These are phyloP conservation scores for Chymomyza procnemis DNA, from an alignment of 2,888 invertebrate genomes.

Conservation along the genomic window DNA sequence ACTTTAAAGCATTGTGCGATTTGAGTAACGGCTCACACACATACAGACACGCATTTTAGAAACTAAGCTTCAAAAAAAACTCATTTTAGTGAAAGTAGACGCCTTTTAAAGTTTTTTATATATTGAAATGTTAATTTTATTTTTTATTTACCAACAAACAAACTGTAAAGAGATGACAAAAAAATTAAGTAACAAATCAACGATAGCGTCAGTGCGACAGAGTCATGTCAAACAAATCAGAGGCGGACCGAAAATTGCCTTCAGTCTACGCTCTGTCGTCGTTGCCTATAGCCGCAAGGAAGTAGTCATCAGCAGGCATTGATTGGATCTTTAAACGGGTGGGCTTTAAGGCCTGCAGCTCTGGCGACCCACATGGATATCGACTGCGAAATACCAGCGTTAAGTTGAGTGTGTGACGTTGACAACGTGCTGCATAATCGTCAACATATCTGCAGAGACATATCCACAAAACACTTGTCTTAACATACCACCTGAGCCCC, in stretches of 20 bases:
- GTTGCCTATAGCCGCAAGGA: slow-evolving; percentile 27
- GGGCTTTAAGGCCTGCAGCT: neutral
- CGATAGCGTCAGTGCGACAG: neutral
- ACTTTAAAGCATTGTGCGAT: slow-evolving; percentile 22
- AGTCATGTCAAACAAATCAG: slow-evolving; percentile 14
- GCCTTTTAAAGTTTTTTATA: slow-evolving; percentile 39
- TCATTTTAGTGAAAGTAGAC: slow-evolving; percentile 54
- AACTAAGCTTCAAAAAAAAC: neutral
- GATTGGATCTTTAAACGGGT: neutral
- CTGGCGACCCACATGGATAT: slow-evolving; percentile 20
- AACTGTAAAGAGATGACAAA: slow-evolving; percentile 12
- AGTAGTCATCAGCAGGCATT: slow-evolving; percentile 17
- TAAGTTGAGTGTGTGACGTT: slow-evolving; percentile 36
- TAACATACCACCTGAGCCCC: slow-evolving; percentile 1
- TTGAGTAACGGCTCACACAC: slow-evolving; percentile 7
- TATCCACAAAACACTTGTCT: slow-evolving; percentile 12
- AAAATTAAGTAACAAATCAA: slow-evolving; percentile 48
- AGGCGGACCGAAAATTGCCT: neutral
- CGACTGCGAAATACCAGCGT: neutral
- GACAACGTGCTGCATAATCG: neutral
- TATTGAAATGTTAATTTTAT: slow-evolving; percentile 53
- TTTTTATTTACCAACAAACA: slow-evolving; percentile 49
- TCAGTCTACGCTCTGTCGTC: slow-evolving; percentile 24
- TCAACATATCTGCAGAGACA: slow-evolving; percentile 3
- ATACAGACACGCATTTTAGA: neutral